A percentile compares a stretch with the other conserved stretches of the same genome.
These are phyloP conservation scores for Lampris incognitus DNA, from an alignment of 2,113 vertebrate genomes.

Conservation along the genomic window DNA sequence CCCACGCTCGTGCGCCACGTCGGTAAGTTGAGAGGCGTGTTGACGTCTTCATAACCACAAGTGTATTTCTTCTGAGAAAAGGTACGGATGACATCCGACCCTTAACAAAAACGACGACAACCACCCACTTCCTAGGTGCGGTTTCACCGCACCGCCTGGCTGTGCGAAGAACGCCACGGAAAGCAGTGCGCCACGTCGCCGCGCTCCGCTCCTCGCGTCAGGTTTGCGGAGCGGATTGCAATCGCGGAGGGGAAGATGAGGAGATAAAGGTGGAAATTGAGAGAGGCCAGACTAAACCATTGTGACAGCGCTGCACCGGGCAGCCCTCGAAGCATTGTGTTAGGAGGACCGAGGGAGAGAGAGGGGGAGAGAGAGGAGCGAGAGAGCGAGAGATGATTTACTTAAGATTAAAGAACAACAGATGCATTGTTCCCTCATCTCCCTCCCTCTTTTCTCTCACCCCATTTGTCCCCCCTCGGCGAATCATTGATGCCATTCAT, in stretches of 20 bases:
- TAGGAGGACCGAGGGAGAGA: conserved; percentile 41
- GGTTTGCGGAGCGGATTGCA: background rate
- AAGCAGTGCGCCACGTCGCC: background rate
- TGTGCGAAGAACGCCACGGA: too few relatives aligned
- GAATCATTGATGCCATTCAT: conserved; percentile 78
- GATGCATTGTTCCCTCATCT: conserved; percentile 76
- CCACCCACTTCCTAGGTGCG: too few relatives aligned
- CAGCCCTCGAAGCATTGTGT: conserved; percentile 58
- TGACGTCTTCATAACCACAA: too few relatives aligned
- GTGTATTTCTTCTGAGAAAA: too few relatives aligned
- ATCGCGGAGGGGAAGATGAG: conserved; percentile 33
- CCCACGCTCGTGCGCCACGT: too few relatives aligned
- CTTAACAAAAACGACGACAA: too few relatives aligned
- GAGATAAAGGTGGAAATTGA: conserved; percentile 4
- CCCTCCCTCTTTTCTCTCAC: conserved; percentile 63
- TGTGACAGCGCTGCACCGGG: conserved; percentile 57
- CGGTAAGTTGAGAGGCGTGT: too few relatives aligned
- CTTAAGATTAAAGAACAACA: conserved; percentile 77
- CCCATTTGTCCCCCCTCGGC: conserved; percentile 67
- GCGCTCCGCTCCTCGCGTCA: background rate
- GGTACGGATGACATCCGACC: too few relatives aligned
- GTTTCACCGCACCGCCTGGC: too few relatives aligned
- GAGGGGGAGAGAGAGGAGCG: conserved; percentile 1
- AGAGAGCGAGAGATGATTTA: conserved; percentile 71
- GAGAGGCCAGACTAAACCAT: conserved; percentile 54